These are phyloP conservation scores for Channa maculata DNA, from an alignment of 2,113 vertebrate genomes.

Conservation along the genomic window DNA sequence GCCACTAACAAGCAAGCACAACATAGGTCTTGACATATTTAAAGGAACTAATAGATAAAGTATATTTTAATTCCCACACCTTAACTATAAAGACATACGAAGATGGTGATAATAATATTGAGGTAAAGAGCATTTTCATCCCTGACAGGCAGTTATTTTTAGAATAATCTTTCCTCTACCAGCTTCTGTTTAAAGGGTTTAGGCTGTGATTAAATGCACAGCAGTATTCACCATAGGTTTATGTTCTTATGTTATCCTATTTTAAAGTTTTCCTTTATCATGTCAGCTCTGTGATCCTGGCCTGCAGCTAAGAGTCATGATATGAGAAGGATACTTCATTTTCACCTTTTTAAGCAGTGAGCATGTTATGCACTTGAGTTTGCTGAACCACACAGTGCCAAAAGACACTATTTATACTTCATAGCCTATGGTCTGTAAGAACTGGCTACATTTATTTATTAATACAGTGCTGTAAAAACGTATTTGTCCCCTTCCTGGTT, in stretches of 20 bases:
- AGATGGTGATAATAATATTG: constrained; percentile 21
- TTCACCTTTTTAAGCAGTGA: constrained; percentile 52
- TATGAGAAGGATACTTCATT: constrained; percentile 45
- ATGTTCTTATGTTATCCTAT: constrained; percentile 35
- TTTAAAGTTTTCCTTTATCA: constrained; percentile 51
- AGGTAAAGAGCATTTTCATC: constrained; percentile 28
- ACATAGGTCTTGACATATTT: background rate
- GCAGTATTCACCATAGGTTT: constrained; percentile 31
- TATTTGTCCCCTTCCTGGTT: background rate
- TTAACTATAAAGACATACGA: constrained; percentile 12
- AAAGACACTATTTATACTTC: constrained; percentile 21
- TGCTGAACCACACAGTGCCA: constrained; percentile 31
- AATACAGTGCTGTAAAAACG: background rate
- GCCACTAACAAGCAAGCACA: background rate
- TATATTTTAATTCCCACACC: background rate
- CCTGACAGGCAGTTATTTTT: constrained; percentile 44
- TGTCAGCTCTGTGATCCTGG: constrained; percentile 60
- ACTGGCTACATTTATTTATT: constrained; percentile 16
- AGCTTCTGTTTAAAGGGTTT: constrained; percentile 24
- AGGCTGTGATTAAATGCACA: constrained; percentile 42
- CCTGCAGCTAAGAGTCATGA: constrained; percentile 60
- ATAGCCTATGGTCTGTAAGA: background rate
- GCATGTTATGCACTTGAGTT: constrained; percentile 17
- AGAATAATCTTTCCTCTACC: constrained; percentile 32
- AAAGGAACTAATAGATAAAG: background rate